Conservation (phyloP, 2,888 invertebrate species). For the Nomada flava region DNA sequence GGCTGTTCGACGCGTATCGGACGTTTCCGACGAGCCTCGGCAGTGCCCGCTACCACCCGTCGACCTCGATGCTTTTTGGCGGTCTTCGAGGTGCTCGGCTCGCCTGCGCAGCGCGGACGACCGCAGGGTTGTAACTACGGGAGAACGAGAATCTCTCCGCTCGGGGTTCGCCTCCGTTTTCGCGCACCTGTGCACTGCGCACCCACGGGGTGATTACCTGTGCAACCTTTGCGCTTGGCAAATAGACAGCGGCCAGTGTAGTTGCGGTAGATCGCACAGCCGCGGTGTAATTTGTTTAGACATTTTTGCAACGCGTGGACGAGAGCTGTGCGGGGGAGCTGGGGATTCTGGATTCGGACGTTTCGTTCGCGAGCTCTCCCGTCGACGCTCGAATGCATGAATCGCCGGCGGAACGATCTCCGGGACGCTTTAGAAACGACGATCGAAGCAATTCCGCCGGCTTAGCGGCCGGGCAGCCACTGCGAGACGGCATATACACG, state of each 20-base stretch:
- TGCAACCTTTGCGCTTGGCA: no score
- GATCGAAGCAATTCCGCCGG: slow-evolving; percentile 79
- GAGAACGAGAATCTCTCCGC: not conserved
- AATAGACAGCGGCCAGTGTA: no score
- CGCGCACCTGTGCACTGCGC: slow-evolving; percentile 12
- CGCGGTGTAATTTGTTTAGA: no score
- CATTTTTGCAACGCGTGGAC: slow-evolving; percentile 70
- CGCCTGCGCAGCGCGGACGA: slow-evolving; percentile 30
- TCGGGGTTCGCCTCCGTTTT: not conserved
- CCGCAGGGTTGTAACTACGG: slow-evolving; percentile 43
- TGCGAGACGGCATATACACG: slow-evolving; percentile 65
- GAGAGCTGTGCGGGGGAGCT: slow-evolving; percentile 16
- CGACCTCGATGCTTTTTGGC: slow-evolving; percentile 63
- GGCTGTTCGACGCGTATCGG: slow-evolving; percentile 41
- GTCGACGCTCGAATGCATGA: no score
- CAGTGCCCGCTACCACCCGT: slow-evolving; percentile 28
- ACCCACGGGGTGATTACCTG: not conserved
- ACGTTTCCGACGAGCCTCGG: slow-evolving; percentile 42
- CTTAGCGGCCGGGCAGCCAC: slow-evolving; percentile 83
- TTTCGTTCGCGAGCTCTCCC: no score
- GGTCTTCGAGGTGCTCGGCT: slow-evolving; percentile 55
- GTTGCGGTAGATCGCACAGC: slow-evolving; percentile 37
- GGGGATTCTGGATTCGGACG: no score
- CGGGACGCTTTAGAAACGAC: slow-evolving; percentile 32
- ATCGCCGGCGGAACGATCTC: no score